Percentiles rank a stretch among this genome's conserved stretches.
phyloP scores from a whole-genome alignment of 2,797 vertebrate genomes.

The Poeciliopsis gracilis region DNA sequence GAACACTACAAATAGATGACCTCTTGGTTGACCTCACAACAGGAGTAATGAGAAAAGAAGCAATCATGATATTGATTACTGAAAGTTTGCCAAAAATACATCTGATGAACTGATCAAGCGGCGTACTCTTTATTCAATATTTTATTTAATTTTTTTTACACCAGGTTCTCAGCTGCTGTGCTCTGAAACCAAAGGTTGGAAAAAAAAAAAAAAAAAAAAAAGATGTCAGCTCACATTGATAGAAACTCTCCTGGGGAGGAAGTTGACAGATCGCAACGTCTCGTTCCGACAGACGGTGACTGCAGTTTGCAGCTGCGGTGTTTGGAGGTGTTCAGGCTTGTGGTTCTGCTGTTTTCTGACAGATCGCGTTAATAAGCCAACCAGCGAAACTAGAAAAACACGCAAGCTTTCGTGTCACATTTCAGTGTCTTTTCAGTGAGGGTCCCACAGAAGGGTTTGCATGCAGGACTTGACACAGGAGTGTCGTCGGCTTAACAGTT shows the following conservation, averaged over 20 bases:
- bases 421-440: not conserved
- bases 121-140: not conserved
- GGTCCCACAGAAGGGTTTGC: not conserved
- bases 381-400: not conserved
- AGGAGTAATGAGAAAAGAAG: not conserved
- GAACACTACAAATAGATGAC: not conserved
- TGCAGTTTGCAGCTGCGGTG: not conserved
- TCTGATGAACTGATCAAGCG: not conserved
- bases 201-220: not conserved
- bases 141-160: not conserved
- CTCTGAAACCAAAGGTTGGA: not conserved
- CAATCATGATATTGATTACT: not conserved
- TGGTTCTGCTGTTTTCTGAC: not conserved
- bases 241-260: not conserved
- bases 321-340: not conserved
- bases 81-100: not conserved
- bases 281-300: not conserved
- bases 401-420: accelerated
- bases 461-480: not conserved
- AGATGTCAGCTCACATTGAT: not conserved
- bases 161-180: not conserved
- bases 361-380: not conserved
- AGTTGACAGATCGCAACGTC: not conserved
- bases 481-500: not conserved
- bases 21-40: not conserved